Conservation (phyloP, 2,797 vertebrate species). For the Takifugu rubripes region DNA sequence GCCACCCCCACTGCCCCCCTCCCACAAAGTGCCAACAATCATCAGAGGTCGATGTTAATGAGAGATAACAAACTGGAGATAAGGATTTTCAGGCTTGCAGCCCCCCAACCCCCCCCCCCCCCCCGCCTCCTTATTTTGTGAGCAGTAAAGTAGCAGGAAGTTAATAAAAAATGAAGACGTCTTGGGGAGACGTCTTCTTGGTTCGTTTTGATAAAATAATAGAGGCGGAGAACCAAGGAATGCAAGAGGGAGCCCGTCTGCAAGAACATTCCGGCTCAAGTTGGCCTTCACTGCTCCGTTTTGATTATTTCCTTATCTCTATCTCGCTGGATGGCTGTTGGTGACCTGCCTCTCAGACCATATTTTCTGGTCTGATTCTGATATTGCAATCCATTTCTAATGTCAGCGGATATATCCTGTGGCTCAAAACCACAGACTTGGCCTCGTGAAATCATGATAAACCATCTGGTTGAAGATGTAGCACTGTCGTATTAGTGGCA, state of each 20-base stretch:
- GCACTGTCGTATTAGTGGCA: conserved; percentile 7
- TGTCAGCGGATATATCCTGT: conserved; percentile 46
- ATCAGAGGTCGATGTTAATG: conserved; percentile 62
- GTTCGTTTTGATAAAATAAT: conserved; percentile 44
- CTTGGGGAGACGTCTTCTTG: no score
- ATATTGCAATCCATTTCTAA: conserved; percentile 46
- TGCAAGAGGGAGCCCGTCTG: conserved; percentile 54
- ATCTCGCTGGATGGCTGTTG: conserved; percentile 54
- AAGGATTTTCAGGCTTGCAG: conserved; percentile 42
- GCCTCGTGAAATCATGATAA: conserved; percentile 17
- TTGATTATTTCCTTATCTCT: conserved; percentile 73
- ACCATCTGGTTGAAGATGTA: conserved; percentile 15
- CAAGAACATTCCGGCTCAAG: conserved; percentile 53
- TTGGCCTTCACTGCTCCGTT: conserved; percentile 57
- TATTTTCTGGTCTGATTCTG: conserved; percentile 54
- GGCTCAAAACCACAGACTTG: conserved; percentile 25
- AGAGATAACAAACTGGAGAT: conserved; percentile 63
- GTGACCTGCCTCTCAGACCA: conserved; percentile 59
- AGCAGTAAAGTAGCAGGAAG: conserved; percentile 29
- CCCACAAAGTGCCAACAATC: conserved; percentile 37
- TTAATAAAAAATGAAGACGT: conserved; percentile 37
- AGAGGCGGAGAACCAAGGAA: conserved; percentile 32
- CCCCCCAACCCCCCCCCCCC: not conserved
- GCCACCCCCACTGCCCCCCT: conserved; percentile 5
- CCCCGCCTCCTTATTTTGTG: conserved; percentile 32